phyloP scores from a whole-genome alignment of 2,888 invertebrate genomes.

The Amphiduros pacificus region DNA sequence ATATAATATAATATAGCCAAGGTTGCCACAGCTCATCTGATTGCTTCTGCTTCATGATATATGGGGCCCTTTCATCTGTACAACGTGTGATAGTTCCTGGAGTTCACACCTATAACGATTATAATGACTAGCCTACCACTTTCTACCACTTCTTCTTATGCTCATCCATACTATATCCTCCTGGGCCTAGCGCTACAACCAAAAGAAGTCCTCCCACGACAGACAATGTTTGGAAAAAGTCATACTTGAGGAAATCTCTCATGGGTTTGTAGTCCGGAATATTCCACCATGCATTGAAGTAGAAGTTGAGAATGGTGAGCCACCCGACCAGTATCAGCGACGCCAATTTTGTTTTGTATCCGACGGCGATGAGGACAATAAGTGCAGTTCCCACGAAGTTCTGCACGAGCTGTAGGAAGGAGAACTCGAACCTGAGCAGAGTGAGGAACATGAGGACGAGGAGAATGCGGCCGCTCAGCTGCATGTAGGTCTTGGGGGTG shows the following conservation, averaged over 20 bases:
- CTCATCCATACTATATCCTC: slow-evolving; percentile 93
- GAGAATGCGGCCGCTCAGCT: slow-evolving; percentile 90
- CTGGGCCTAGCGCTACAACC: slow-evolving; percentile 97
- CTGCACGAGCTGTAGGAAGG: slow-evolving; percentile 82
- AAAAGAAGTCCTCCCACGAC: slow-evolving; percentile 97
- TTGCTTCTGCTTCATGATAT: too few relatives aligned
- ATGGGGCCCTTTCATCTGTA: too few relatives aligned
- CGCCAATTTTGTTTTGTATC: slow-evolving; percentile 97
- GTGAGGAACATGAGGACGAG: slow-evolving; percentile 99
- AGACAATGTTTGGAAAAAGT: slow-evolving; percentile 97
- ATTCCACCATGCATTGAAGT: slow-evolving; percentile 98
- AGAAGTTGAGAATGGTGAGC: slow-evolving; percentile 86
- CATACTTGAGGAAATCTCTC: slow-evolving; percentile 99
- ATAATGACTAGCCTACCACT: too few relatives aligned
- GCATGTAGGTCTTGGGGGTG: slow-evolving; percentile 91
- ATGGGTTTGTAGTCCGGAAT: slow-evolving; percentile 93
- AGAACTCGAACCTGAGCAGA: slow-evolving; percentile 87
- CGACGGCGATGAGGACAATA: slow-evolving; percentile 93
- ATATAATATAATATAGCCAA: too few relatives aligned
- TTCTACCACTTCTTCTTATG: slow-evolving; percentile 96
- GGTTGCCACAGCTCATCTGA: too few relatives aligned
- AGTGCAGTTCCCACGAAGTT: slow-evolving; percentile 90
- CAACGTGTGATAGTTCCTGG: too few relatives aligned
- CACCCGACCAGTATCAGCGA: slow-evolving; percentile 90
- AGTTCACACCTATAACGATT: too few relatives aligned